Conservation (phyloP, 2,113 vertebrate genomes). For the Laticauda laticaudata region DNA sequence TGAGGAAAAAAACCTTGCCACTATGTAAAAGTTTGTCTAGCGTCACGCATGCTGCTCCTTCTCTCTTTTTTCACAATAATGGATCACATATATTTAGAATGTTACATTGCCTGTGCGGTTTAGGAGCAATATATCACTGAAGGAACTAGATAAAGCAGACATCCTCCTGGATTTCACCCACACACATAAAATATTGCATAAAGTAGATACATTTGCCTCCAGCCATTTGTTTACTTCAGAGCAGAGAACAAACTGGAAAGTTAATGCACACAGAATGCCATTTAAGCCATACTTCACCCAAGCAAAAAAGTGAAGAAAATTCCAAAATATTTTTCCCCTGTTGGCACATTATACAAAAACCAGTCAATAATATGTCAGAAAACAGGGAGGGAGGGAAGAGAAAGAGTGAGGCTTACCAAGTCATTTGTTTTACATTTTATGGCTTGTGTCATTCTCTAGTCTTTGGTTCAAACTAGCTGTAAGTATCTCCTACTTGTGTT, state of each 20-base stretch:
- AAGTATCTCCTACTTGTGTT: neutral
- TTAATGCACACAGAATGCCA: constrained; percentile 33
- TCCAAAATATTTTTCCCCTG: neutral
- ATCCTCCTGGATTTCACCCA: constrained; percentile 12
- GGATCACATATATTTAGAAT: constrained; percentile 36
- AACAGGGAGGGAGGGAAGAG: neutral
- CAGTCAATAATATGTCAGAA: constrained; percentile 1
- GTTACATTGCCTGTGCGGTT: constrained; percentile 34
- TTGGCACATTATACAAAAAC: neutral
- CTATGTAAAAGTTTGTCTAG: neutral
- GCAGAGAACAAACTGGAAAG: constrained; percentile 38
- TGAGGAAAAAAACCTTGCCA: neutral
- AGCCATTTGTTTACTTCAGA: constrained; percentile 41
- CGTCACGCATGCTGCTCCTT: neutral
- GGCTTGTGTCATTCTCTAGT: neutral
- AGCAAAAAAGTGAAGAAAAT: neutral
- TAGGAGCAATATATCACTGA: constrained; percentile 33
- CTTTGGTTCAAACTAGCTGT: neutral
- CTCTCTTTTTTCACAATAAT: constrained; percentile 37
- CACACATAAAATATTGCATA: constrained; percentile 17
- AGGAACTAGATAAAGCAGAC: constrained; percentile 12
- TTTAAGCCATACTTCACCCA: constrained; percentile 7
- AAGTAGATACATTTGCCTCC: constrained; percentile 34
- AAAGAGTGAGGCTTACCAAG: neutral
- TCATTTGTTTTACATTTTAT: neutral